A percentile compares a stretch with the other conserved stretches of the same genome.
Evolutionary conservation across 2,888 invertebrate genomes (phyloP).

Genomic region (Leistus spinibarbis): DNA sequence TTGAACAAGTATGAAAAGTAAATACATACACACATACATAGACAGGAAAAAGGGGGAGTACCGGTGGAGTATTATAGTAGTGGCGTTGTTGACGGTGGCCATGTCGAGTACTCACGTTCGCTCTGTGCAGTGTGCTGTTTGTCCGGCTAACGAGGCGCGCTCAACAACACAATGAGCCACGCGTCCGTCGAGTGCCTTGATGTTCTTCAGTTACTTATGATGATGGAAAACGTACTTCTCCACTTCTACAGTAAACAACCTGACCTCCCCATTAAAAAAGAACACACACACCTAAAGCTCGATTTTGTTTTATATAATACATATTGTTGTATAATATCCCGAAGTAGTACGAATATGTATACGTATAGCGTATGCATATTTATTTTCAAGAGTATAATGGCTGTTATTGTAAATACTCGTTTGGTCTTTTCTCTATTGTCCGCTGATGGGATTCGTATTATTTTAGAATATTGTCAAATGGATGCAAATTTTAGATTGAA

Average conservation of each 20-base stretch:
- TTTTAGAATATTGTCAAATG: too few relatives aligned
- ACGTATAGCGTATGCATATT: neutral
- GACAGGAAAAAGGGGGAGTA: neutral
- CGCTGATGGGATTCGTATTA: too few relatives aligned
- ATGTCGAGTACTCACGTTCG: neutral
- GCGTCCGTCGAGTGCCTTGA: constrained; percentile 3
- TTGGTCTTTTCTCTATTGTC: too few relatives aligned
- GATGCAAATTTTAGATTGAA: too few relatives aligned
- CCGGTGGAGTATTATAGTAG: neutral
- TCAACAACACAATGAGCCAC: constrained; percentile 29
- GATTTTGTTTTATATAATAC: neutral
- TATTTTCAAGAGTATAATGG: neutral
- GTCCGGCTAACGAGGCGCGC: constrained; percentile 35
- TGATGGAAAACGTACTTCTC: neutral
- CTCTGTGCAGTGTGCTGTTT: constrained; percentile 10
- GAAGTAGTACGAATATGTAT: too few relatives aligned
- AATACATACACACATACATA: neutral
- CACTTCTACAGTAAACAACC: neutral
- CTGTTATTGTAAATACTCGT: neutral
- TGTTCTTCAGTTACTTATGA: constrained; percentile 2
- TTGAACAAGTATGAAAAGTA: neutral
- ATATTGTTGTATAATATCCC: too few relatives aligned
- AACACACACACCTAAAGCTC: neutral
- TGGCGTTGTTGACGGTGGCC: constrained; percentile 1
- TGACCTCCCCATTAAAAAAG: neutral